Evolutionary conservation across 2,797 vertebrate species (phyloP).

Genomic region (Bradypus variegatus): DNA sequence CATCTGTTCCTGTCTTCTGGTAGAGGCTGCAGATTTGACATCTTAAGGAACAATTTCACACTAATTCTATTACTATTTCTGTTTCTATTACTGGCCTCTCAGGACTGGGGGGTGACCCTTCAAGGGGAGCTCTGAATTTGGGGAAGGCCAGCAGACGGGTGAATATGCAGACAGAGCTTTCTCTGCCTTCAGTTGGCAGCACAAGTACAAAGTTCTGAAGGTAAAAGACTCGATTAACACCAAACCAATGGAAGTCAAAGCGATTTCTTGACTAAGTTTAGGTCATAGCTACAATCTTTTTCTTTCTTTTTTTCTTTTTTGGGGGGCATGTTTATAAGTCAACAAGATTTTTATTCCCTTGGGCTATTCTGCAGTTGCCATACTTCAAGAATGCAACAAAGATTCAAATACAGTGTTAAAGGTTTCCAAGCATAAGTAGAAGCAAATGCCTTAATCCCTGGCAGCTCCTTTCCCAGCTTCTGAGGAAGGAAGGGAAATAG

Average conservation of each 20-base stretch:
- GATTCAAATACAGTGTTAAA: slow-evolving; percentile 5
- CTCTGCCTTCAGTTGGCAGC: background rate
- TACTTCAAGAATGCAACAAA: background rate
- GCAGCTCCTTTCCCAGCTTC: slow-evolving; percentile 5
- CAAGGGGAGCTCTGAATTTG: background rate
- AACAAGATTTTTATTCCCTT: slow-evolving; percentile 4
- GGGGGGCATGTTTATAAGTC: slow-evolving; percentile 4
- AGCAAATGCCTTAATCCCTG: slow-evolving; percentile 15
- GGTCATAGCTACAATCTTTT: too few relatives aligned
- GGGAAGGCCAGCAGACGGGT: background rate
- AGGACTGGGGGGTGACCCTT: background rate
- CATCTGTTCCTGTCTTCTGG: slow-evolving; percentile 1
- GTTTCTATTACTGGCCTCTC: slow-evolving; percentile 22
- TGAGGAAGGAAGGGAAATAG: background rate
- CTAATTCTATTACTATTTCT: background rate
- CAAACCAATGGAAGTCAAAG: slow-evolving; percentile 21
- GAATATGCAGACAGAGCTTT: background rate
- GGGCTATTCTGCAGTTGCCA: slow-evolving; percentile 17
- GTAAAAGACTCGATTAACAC: slow-evolving; percentile 47
- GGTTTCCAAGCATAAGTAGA: slow-evolving; percentile 27
- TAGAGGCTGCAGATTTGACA: slow-evolving; percentile 1
- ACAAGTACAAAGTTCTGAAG: slow-evolving; percentile 41
- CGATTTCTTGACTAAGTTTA: slow-evolving; percentile 2
- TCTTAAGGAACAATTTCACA: slow-evolving; percentile 48
- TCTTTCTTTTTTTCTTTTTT: background rate